A percentile compares a stretch with the other conserved stretches of the same genome.
phyloP scores from a whole-genome alignment of 2,888 invertebrate species.

The Drosophila mimetica region DNA sequence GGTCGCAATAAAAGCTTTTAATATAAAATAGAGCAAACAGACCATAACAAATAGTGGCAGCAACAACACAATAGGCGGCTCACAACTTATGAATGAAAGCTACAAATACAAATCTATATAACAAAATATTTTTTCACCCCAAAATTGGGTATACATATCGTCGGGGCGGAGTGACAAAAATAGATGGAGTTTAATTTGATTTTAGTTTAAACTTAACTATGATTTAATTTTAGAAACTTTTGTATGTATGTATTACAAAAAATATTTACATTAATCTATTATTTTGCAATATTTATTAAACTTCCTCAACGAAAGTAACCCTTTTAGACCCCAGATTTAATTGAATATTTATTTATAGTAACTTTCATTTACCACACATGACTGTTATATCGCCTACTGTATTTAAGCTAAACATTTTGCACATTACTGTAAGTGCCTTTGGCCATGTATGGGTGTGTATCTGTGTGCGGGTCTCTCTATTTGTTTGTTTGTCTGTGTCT shows the following conservation, averaged over 20 bases:
- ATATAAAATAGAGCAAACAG: conserved; percentile 72
- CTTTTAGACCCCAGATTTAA: background rate
- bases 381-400: conserved; percentile 2
- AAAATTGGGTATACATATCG: conserved; percentile 39
- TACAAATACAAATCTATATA: conserved; percentile 53
- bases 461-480: conserved; percentile 12
- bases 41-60: conserved; percentile 55
- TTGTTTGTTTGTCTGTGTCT: conserved; percentile 37
- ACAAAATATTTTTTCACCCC: conserved; percentile 25
- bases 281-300: no score
- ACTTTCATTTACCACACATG: conserved; percentile 9
- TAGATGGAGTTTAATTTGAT: background rate
- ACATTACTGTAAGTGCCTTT: conserved; percentile 54
- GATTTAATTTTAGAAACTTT: no score
- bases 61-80: conserved; percentile 5
- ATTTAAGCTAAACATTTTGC: conserved; percentile 42
- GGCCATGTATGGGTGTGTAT: conserved; percentile 9
- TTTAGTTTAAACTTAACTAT: no score
- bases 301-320: no score
- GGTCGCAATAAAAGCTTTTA: conserved; percentile 49
- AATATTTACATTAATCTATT: no score
- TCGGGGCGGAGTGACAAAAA: background rate
- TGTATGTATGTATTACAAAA: no score
- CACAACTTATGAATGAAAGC: conserved; percentile 63
- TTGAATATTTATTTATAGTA: background rate